Percentiles rank a stretch among this genome's conserved stretches.
Conservation (phyloP, 1,140 invertebrate species). For the Agrilus planipennis region DNA sequence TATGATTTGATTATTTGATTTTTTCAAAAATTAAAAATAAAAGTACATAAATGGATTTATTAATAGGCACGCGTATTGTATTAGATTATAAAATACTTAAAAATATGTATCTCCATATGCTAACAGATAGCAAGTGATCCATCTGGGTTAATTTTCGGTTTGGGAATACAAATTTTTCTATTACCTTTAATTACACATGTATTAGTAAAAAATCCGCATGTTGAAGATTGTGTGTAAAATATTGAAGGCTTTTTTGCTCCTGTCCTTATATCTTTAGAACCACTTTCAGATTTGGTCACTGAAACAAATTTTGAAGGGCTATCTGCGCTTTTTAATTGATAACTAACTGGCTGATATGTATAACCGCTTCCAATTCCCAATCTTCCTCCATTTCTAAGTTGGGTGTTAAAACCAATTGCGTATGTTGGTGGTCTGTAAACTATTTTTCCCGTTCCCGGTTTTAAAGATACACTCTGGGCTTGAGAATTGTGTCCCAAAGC, state of each 20-base stretch:
- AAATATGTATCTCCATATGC: constrained; percentile 8
- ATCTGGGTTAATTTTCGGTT: constrained; percentile 44
- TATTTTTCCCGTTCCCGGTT: constrained; percentile 42
- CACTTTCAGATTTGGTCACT: constrained; percentile 64
- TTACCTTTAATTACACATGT: constrained; percentile 66
- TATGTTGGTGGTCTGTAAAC: constrained; percentile 33
- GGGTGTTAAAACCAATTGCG: constrained; percentile 31
- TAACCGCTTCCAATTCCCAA: constrained; percentile 24
- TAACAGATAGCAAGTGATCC: constrained; percentile 40
- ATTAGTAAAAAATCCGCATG: constrained; percentile 75
- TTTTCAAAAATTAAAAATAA: too few relatives aligned
- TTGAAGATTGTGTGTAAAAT: constrained; percentile 74
- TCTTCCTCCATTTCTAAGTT: constrained; percentile 17
- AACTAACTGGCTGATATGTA: constrained; percentile 20
- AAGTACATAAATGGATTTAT: too few relatives aligned
- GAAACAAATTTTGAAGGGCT: constrained; percentile 48
- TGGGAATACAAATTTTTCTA: constrained; percentile 69
- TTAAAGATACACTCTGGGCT: constrained; percentile 48
- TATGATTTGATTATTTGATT: too few relatives aligned
- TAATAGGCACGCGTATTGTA: neutral
- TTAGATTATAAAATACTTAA: constrained; percentile 17
- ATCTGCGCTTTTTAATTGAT: constrained; percentile 24
- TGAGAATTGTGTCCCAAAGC: constrained; percentile 47
- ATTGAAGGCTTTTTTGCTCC: constrained; percentile 57
- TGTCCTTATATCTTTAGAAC: constrained; percentile 42